A percentile compares a stretch with the other conserved stretches of the same genome.
Evolutionary conservation across 2,888 invertebrate species (phyloP).

Genomic region (Noctua comes): DNA sequence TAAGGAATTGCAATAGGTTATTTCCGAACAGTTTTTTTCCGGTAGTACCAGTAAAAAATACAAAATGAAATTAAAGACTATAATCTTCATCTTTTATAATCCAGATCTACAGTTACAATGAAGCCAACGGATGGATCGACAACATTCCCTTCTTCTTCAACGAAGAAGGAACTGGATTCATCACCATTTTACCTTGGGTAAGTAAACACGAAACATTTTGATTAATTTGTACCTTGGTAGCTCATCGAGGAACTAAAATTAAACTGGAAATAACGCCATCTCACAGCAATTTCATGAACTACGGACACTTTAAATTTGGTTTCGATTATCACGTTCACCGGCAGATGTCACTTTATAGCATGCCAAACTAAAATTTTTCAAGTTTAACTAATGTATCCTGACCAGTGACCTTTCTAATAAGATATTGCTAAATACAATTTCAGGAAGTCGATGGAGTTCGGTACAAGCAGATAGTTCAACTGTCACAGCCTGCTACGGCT

Average conservation of each 20-base stretch:
- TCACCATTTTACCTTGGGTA: slow-evolving; percentile 93
- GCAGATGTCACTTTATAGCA: slow-evolving; percentile 16
- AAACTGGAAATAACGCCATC: slow-evolving; percentile 18
- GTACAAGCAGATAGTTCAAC: slow-evolving; percentile 92
- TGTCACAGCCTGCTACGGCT: slow-evolving; percentile 78
- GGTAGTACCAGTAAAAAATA: not conserved
- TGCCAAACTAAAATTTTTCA: not conserved
- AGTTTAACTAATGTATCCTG: not conserved
- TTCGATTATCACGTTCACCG: not conserved
- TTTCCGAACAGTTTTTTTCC: not conserved
- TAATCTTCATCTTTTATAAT: slow-evolving; percentile 40
- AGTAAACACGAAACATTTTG: slow-evolving; percentile 59
- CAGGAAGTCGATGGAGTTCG: slow-evolving; percentile 89
- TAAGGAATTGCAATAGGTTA: not conserved
- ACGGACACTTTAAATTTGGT: not conserved
- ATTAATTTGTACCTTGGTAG: too few species aligned
- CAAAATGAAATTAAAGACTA: not conserved
- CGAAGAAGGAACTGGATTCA: slow-evolving; percentile 92
- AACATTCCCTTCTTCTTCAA: slow-evolving; percentile 93
- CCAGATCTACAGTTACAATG: slow-evolving; percentile 87
- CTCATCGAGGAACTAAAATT: not conserved
- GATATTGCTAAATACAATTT: slow-evolving; percentile 57
- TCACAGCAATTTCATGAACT: not conserved
- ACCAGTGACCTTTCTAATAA: not conserved
- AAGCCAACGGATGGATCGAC: slow-evolving; percentile 94